Conservation (phyloP, 1,140 invertebrate species). For the Arion vulgaris region DNA sequence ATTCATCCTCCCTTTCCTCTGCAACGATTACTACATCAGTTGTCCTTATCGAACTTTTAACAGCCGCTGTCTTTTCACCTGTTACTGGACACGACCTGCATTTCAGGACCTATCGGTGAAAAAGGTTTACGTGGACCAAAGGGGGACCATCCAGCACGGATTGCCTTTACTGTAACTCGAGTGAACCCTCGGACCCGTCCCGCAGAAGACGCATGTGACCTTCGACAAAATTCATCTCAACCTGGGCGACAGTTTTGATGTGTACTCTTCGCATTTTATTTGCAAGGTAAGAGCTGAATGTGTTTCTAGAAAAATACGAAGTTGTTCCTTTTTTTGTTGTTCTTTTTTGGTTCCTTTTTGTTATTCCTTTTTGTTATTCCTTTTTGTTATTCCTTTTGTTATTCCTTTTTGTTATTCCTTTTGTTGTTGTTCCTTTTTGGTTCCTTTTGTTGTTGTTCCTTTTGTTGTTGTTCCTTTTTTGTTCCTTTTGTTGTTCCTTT, state of each 20-base stretch:
- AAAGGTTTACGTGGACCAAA: constrained; percentile 56
- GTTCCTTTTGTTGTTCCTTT: too few relatives aligned
- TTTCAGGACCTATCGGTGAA: constrained; percentile 49
- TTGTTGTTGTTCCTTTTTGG: too few relatives aligned
- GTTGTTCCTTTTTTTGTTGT: too few relatives aligned
- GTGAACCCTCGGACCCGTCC: constrained; percentile 67
- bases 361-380: too few relatives aligned
- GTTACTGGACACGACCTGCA: constrained; percentile 2
- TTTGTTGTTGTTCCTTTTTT: too few relatives aligned
- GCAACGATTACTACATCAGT: neutral
- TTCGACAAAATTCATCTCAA: constrained; percentile 70
- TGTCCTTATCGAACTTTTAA: constrained; percentile 1
- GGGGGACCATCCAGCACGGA: constrained; percentile 46
- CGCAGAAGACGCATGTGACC: constrained; percentile 66
- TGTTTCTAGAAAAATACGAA: too few relatives aligned
- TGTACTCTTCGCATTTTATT: constrained; percentile 69
- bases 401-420: too few relatives aligned
- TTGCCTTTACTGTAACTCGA: constrained; percentile 69
- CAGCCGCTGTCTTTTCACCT: neutral
- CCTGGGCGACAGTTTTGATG: constrained; percentile 67
- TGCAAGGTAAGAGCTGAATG: constrained; percentile 48
- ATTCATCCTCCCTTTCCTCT: neutral
- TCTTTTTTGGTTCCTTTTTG: too few relatives aligned
- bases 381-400: too few relatives aligned
- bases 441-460: too few relatives aligned